These are phyloP conservation scores for Kryptopterus vitreolus DNA, from an alignment of 2,797 vertebrate species.

Conservation along the genomic window DNA sequence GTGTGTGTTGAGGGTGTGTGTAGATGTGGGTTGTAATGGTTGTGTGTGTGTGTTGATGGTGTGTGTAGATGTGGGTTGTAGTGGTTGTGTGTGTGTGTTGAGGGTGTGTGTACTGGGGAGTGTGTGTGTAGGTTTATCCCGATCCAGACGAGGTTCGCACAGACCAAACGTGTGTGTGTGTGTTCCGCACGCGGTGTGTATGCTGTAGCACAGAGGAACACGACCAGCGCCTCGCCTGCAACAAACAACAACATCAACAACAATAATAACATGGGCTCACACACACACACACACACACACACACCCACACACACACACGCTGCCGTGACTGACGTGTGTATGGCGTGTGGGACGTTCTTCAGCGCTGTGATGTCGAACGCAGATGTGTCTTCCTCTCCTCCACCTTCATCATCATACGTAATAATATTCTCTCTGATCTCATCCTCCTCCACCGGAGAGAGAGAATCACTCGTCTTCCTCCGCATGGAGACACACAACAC, in stretches of 20 bases:
- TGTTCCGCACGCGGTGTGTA: slow-evolving; percentile 71
- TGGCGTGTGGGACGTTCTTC: slow-evolving; percentile 72
- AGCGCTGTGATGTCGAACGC: slow-evolving; percentile 88
- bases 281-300: neutral
- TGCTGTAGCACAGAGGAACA: slow-evolving; percentile 70
- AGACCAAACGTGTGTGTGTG: slow-evolving; percentile 62
- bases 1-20: too few species aligned
- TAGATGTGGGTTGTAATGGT: neutral
- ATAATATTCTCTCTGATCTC: slow-evolving; percentile 83
- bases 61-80: neutral
- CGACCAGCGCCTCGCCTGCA: slow-evolving; percentile 55
- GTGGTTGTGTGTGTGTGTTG: slow-evolving; percentile 50
- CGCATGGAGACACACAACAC: slow-evolving; percentile 76
- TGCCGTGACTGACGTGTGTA: slow-evolving; percentile 72
- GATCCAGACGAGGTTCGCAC: slow-evolving; percentile 66
- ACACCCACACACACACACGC: neutral
- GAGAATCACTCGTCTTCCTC: slow-evolving; percentile 75
- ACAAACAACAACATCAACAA: neutral
- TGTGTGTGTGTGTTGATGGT: neutral
- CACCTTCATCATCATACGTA: slow-evolving; percentile 88
- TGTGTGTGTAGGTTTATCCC: slow-evolving; percentile 62
- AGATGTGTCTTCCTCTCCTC: slow-evolving; percentile 88
- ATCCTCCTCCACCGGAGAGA: slow-evolving; percentile 73
- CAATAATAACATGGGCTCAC: neutral
- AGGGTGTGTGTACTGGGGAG: slow-evolving; percentile 57